These are phyloP conservation scores for Neotoma lepida DNA, from an alignment of 2,113 vertebrate species.

Conservation along the genomic window DNA sequence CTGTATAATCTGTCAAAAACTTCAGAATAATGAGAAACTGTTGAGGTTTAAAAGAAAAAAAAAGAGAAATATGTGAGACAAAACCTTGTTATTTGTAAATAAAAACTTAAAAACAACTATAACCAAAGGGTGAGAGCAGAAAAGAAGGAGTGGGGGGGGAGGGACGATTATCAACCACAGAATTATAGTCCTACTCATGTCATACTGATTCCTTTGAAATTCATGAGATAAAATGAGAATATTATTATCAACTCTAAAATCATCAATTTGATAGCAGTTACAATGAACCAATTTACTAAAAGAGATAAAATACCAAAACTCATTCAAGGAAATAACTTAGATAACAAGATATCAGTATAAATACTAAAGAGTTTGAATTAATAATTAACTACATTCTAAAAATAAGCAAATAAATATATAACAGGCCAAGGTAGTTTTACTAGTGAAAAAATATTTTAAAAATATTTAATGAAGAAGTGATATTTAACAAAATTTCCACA, in stretches of 20 bases:
- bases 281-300: neutral
- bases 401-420: neutral
- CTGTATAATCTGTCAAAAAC: neutral
- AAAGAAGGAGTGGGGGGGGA: neutral
- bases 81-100: neutral
- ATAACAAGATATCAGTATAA: neutral
- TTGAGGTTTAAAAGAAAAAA: neutral
- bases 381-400: neutral
- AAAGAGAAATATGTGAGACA: neutral
- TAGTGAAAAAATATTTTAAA: neutral
- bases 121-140: neutral
- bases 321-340: neutral
- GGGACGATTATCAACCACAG: neutral
- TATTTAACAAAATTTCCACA: neutral
- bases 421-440: neutral
- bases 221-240: neutral
- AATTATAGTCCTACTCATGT: neutral
- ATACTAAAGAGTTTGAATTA: neutral
- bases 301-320: neutral
- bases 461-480: neutral
- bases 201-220: neutral
- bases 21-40: neutral
- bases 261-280: neutral
- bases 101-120: neutral
- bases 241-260: neutral